Evolutionary conservation across 2,113 vertebrate genomes (phyloP).

Genomic region (Lampris megalopsis): DNA sequence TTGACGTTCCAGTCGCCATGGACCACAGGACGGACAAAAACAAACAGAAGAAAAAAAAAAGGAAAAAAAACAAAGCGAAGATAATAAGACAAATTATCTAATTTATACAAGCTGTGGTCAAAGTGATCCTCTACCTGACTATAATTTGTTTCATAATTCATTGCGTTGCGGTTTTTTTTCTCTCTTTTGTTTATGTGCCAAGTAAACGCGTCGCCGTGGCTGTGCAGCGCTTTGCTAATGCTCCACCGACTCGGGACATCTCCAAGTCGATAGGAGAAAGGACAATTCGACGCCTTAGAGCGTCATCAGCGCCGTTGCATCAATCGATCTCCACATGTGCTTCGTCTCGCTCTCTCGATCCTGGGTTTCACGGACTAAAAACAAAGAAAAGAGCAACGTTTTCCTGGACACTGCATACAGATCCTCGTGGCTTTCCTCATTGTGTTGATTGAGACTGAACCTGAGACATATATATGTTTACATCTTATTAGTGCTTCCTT

Average conservation of each 20-base stretch:
- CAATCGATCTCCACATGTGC: background rate
- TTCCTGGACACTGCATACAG: conserved; percentile 17
- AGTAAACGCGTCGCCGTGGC: conserved; percentile 63
- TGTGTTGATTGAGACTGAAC: conserved; percentile 18
- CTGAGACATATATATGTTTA: conserved; percentile 55
- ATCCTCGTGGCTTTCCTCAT: conserved; percentile 13
- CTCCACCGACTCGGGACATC: conserved; percentile 18
- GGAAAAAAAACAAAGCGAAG: conserved; percentile 14
- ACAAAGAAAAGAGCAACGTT: background rate
- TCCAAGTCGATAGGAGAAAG: conserved; percentile 9
- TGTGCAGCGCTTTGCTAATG: conserved; percentile 8
- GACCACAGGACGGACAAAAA: conserved; percentile 35
- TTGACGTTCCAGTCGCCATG: conserved; percentile 45
- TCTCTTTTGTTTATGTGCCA: conserved; percentile 65
- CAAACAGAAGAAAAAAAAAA: background rate
- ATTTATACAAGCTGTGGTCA: conserved; percentile 64
- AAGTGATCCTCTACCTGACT: conserved; percentile 62
- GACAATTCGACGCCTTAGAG: background rate
- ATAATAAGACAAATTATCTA: conserved; percentile 29
- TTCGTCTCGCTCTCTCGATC: conserved; percentile 1
- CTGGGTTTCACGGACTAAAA: conserved; percentile 21
- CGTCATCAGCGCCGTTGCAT: background rate
- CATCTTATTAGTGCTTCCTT: conserved; percentile 67
- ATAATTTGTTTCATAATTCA: conserved; percentile 37
- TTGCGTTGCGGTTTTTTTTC: conserved; percentile 21